phyloP scores from a whole-genome alignment of 2,888 invertebrate species.

The Uloborus plumipes region DNA sequence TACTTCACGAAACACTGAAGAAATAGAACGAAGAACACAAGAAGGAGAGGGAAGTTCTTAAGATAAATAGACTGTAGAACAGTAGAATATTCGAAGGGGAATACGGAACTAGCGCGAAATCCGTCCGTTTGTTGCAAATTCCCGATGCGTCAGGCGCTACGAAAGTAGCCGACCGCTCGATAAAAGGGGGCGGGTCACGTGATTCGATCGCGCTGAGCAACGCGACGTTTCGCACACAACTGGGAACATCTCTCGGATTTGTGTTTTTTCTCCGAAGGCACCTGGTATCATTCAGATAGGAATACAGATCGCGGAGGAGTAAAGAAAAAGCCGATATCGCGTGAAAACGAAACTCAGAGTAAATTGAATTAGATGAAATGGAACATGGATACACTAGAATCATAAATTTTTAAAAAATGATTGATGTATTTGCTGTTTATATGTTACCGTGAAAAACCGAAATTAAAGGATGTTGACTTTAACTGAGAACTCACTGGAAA shows the following conservation, averaged over 20 bases:
- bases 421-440: no score
- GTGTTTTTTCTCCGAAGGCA: neutral
- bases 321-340: no score
- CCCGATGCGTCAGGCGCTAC: constrained; percentile 49
- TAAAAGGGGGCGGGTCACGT: constrained; percentile 60
- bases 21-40: neutral
- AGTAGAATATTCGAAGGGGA: neutral
- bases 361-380: no score
- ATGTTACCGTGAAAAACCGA: no score
- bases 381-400: no score
- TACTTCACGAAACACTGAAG: neutral
- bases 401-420: no score
- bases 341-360: no score
- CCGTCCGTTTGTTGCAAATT: constrained; percentile 42
- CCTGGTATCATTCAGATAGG: neutral
- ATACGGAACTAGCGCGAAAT: constrained; percentile 13
- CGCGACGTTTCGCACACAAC: constrained; percentile 16
- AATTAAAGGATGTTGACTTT: no score
- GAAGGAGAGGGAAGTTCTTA: neutral
- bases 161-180: constrained; percentile 57
- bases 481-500: no score
- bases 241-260: neutral
- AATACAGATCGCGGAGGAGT: no score
- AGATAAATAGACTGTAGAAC: neutral
- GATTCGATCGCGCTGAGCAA: constrained; percentile 29